These are phyloP conservation scores for Myodes glareolus DNA, from an alignment of 2,113 vertebrate species.

Conservation along the genomic window DNA sequence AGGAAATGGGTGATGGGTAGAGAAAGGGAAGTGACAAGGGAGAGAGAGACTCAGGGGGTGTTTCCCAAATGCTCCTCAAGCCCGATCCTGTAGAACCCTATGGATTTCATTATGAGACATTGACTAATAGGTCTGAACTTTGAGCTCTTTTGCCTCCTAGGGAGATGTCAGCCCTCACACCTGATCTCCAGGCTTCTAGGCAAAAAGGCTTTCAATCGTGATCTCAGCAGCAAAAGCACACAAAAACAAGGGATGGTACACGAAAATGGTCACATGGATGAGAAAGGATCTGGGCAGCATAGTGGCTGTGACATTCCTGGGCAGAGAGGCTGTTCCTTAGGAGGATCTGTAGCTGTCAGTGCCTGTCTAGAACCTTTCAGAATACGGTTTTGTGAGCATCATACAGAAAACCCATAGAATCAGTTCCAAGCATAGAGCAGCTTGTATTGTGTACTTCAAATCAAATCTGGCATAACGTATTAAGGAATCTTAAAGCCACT, in stretches of 20 bases:
- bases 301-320: not conserved
- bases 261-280: not conserved
- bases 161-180: not conserved
- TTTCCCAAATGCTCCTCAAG: not conserved
- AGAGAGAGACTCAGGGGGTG: not conserved
- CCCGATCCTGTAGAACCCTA: not conserved
- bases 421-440: not conserved
- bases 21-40: not conserved
- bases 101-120: not conserved
- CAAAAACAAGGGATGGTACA: not conserved
- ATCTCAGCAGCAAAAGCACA: not conserved
- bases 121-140: not conserved
- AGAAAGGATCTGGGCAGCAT: not conserved
- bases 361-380: not conserved
- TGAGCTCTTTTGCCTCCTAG: not conserved
- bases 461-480: not conserved
- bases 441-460: not conserved
- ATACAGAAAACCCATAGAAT: not conserved
- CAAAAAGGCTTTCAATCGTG: not conserved
- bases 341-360: not conserved
- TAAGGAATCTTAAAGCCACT: constrained; percentile 7
- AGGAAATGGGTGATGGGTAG: not conserved
- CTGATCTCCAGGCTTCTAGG: not conserved
- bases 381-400: not conserved
- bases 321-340: not conserved